Evolutionary conservation across 1,140 invertebrate species (phyloP).

Genomic region (Venturia canescens): DNA sequence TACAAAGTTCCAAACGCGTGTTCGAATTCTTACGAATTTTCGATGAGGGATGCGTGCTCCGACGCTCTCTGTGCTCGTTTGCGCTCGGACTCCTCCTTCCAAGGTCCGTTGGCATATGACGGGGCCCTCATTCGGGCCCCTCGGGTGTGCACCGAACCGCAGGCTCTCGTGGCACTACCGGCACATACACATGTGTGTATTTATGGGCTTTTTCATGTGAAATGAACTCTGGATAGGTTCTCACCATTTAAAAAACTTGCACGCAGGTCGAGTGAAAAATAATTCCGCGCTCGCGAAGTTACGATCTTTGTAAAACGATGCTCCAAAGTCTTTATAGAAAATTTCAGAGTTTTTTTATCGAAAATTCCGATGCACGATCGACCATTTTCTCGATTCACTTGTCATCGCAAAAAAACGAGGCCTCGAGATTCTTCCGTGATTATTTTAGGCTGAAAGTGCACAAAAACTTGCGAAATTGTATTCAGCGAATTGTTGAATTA

Average conservation of each 20-base stretch:
- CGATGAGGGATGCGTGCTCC: constrained; percentile 4
- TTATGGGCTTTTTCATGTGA: not conserved
- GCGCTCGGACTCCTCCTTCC: constrained; percentile 21
- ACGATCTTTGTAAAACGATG: too few species aligned
- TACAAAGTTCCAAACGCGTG: not conserved
- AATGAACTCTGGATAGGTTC: not conserved
- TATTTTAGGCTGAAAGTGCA: too few species aligned
- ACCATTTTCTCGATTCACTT: too few species aligned
- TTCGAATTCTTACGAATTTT: constrained; percentile 17
- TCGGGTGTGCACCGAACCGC: constrained; percentile 32
- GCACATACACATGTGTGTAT: constrained; percentile 6
- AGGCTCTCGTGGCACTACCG: not conserved
- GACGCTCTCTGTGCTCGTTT: not conserved
- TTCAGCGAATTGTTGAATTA: too few species aligned
- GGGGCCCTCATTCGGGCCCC: constrained; percentile 17
- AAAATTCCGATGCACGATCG: too few species aligned
- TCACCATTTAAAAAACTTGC: not conserved
- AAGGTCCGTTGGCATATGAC: constrained; percentile 5
- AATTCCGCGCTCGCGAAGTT: too few species aligned
- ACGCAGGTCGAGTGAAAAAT: too few species aligned
- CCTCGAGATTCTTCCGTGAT: too few species aligned
- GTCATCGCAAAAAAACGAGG: too few species aligned
- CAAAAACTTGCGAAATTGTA: too few species aligned
- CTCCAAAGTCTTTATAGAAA: too few species aligned
- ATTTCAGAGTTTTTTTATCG: too few species aligned